A percentile compares a stretch with the other conserved stretches of the same genome.
phyloP scores from a whole-genome alignment of 2,888 invertebrate species.

The Drosophila gaucha region DNA sequence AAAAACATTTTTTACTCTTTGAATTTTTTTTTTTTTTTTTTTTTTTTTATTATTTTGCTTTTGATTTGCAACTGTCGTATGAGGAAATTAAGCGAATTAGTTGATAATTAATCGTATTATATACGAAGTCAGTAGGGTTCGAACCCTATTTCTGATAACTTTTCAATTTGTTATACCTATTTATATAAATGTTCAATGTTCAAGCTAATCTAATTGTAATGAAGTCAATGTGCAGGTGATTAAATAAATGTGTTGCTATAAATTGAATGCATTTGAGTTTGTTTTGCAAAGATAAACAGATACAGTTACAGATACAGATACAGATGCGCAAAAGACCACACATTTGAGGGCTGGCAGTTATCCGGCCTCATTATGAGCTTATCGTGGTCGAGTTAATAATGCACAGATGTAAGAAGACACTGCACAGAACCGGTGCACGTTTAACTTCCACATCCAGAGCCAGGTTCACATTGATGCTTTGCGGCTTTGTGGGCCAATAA shows the following conservation, averaged over 20 bases:
- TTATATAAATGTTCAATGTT: too few species aligned
- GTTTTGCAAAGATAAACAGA: conserved; percentile 7
- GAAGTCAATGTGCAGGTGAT: conserved; percentile 2
- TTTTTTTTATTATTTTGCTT: too few species aligned
- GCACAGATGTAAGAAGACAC: conserved; percentile 72
- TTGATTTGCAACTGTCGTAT: too few species aligned
- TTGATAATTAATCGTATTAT: too few species aligned
- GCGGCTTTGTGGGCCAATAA: conserved; percentile 74
- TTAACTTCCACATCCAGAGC: background rate
- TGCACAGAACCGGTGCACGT: conserved; percentile 18
- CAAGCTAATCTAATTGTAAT: conserved; percentile 6
- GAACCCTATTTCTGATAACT: too few species aligned
- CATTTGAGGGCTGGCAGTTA: conserved; percentile 50
- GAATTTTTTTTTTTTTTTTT: too few species aligned
- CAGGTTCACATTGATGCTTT: conserved; percentile 51
- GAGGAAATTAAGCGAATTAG: too few species aligned
- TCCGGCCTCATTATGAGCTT: conserved; percentile 74
- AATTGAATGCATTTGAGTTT: conserved; percentile 11
- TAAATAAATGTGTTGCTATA: conserved; percentile 7
- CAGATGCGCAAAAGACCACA: conserved; percentile 39
- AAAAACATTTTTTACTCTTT: too few species aligned
- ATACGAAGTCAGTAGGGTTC: too few species aligned
- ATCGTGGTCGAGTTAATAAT: conserved; percentile 76
- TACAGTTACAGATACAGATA: background rate
- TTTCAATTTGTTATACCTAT: background rate